Evolutionary conservation across 2,797 vertebrate genomes (phyloP).

Genomic region (Nothura maculosa): DNA sequence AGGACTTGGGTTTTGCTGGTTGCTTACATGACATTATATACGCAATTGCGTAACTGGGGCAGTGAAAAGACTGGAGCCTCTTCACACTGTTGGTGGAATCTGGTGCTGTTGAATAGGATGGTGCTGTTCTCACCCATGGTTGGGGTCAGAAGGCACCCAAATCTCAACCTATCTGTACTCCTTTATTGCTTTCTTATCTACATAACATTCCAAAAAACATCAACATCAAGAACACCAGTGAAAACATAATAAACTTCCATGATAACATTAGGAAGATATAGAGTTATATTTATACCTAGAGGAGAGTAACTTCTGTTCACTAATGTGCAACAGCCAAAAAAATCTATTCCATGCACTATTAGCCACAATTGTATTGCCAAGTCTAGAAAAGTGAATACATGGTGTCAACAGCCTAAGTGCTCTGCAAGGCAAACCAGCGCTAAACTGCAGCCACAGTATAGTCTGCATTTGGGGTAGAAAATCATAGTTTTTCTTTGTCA

Average conservation of each 20-base stretch:
- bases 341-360: neutral
- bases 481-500: neutral
- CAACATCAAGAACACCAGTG: neutral
- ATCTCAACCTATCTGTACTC: neutral
- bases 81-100: neutral
- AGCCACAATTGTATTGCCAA: neutral
- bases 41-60: neutral
- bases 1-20: neutral
- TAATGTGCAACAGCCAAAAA: neutral
- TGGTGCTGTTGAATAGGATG: fast-evolving
- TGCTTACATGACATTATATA: neutral
- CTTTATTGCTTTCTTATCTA: neutral
- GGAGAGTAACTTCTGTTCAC: neutral
- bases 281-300: neutral
- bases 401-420: neutral
- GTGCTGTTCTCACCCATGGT: neutral
- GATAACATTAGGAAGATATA: neutral
- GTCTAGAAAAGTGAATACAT: neutral
- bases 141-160: fast-evolving
- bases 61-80: neutral
- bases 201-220: neutral
- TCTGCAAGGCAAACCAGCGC: neutral
- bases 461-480: neutral
- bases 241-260: neutral
- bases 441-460: neutral